phyloP scores from a whole-genome alignment of 2,113 vertebrate genomes.

The Capra hircus region DNA sequence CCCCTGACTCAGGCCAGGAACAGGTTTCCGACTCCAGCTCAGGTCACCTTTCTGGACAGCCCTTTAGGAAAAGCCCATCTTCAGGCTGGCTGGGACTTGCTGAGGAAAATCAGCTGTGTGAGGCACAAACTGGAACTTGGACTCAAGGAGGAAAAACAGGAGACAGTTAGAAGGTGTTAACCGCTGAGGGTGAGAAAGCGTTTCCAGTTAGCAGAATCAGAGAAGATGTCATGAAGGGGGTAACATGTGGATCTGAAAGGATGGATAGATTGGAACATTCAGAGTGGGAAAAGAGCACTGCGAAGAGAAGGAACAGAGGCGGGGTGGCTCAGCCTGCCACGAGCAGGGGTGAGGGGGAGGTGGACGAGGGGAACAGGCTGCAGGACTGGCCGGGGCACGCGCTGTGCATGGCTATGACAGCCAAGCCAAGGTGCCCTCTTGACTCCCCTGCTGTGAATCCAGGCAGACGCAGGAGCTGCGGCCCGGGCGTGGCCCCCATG shows the following conservation, averaged over 20 bases:
- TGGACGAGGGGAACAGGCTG: fast-evolving
- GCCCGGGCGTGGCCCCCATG: neutral
- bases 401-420: neutral
- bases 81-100: neutral
- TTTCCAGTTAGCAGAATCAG: neutral
- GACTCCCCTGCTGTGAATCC: neutral
- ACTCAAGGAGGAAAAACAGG: neutral
- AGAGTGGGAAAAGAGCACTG: neutral
- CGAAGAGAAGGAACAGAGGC: neutral
- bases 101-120: neutral
- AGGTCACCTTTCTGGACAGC: neutral
- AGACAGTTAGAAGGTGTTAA: neutral
- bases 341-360: neutral
- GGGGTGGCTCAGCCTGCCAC: neutral
- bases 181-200: neutral
- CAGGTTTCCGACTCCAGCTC: neutral
- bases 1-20: neutral
- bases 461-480: neutral
- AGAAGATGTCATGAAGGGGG: neutral
- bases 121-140: neutral
- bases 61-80: neutral
- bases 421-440: neutral
- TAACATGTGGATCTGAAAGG: neutral
- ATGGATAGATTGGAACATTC: neutral
- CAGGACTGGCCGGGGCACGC: neutral